These are phyloP conservation scores for Frankliniella intonsa DNA, from an alignment of 2,888 invertebrate species.

Conservation along the genomic window DNA sequence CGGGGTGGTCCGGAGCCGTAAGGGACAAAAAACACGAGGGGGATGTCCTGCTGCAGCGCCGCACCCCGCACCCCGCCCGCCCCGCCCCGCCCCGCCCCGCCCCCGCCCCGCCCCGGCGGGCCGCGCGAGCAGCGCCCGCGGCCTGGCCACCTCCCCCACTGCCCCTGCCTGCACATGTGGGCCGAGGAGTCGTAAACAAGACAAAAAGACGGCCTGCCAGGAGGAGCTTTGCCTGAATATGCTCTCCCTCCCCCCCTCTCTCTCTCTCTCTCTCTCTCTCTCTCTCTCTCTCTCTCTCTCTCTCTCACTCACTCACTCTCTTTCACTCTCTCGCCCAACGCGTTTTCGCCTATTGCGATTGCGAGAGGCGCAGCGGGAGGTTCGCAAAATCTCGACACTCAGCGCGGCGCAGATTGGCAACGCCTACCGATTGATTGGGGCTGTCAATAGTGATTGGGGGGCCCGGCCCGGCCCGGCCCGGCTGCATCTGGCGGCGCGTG, in stretches of 20 bases:
- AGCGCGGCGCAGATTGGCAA: background rate
- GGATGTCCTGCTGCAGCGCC: background rate
- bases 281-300: too few species aligned
- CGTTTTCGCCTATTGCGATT: too few species aligned
- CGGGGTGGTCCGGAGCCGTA: background rate
- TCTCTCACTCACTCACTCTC: too few species aligned
- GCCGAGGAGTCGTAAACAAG: background rate
- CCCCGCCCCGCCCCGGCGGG: background rate
- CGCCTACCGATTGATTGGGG: conserved; percentile 17
- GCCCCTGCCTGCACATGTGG: background rate
- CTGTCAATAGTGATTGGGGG: background rate
- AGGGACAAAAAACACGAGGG: background rate
- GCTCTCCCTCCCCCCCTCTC: too few species aligned
- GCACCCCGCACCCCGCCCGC: background rate
- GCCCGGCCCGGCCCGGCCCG: background rate
- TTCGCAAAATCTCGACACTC: too few species aligned
- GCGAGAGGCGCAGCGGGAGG: too few species aligned
- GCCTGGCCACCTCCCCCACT: background rate
- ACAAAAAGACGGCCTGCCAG: background rate
- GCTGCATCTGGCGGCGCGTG: too few species aligned
- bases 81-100: background rate
- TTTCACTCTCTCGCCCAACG: too few species aligned
- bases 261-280: too few species aligned
- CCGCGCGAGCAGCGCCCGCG: background rate
- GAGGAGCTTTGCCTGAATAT: too few species aligned